Evolutionary conservation across 2,888 invertebrate genomes (phyloP), one percentile per base, ranked within the genome.

Genomic region (Thereva unica): DNA sequence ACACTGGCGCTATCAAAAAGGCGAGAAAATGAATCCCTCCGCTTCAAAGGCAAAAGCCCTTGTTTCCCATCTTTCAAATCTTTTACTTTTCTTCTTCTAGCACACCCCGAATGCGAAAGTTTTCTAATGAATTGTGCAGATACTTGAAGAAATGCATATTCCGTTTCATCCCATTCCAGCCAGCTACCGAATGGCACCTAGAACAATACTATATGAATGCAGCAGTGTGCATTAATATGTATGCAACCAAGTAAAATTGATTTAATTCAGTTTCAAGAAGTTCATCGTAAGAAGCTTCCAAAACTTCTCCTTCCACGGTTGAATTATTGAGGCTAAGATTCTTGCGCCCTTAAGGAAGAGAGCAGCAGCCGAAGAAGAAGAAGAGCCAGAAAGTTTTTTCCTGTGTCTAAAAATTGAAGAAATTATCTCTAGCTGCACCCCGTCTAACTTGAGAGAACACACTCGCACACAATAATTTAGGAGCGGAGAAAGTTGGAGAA

Each of bases 241-340:
- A 61, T 61, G 61, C 61, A 61, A 50, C 61, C 61, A 50, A 61
- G 61, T 61, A 61, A 61, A 61, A 61, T 61, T 61, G 61, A 61
- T 61, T 61, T 61, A 61, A 61, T 61, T 61, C 61, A 61, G 61
- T 61, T 61, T 61, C 40, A 61, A 61, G 61, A 61, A 61, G 61
- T 61, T 61, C 50, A 61, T 61, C 61, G 61, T 61, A 61, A 50
- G n/a, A 35, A 50, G 53, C 40, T 53, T 40, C 61, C 35, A 50
- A 34, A 61, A 61, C 41, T 50, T 61, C 61, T 23, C 23, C 23
- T 61, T 61, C 9, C 49, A 50, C 50, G 41, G 50, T 49, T 61
- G 41, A 61, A 61, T 61, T 61, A 61, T 61, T 61, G 61, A 42
- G 50, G 49, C 47, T 50, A 41, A 61, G 61, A 61, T 61, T 61